Percentiles rank a stretch among this genome's conserved stretches.
Evolutionary conservation across 2,888 invertebrate genomes (phyloP).

Genomic region (Oxycera nigricornis): DNA sequence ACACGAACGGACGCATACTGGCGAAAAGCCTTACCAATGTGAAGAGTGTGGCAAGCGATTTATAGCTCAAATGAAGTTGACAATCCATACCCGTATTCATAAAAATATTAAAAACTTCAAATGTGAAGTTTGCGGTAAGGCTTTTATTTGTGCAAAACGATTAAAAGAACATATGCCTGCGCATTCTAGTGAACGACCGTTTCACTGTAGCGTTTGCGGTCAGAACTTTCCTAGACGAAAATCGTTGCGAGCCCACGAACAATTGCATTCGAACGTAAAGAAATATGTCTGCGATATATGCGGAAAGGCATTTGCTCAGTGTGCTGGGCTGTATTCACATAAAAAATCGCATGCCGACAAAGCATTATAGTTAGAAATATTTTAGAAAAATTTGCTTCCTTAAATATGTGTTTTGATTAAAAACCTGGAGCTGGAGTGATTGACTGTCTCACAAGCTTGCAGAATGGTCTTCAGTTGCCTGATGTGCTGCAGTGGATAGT

Average conservation of each 20-base stretch:
- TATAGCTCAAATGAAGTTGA: constrained; percentile 54
- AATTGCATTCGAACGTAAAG: constrained; percentile 54
- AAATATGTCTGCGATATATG: constrained; percentile 57
- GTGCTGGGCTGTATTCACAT: constrained; percentile 58
- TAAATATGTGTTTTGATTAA: too few relatives aligned
- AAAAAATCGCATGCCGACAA: constrained; percentile 54
- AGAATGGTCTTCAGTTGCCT: too few relatives aligned
- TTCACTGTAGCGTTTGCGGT: constrained; percentile 50
- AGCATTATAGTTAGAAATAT: too few relatives aligned
- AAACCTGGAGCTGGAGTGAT: too few relatives aligned
- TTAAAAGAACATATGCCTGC: constrained; percentile 55
- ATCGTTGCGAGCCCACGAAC: constrained; percentile 55
- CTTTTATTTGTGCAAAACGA: constrained; percentile 54
- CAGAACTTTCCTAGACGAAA: constrained; percentile 55
- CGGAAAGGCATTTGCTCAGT: constrained; percentile 56
- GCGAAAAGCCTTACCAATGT: constrained; percentile 55
- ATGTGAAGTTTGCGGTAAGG: constrained; percentile 53
- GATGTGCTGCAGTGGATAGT: too few relatives aligned
- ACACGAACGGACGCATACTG: constrained; percentile 53
- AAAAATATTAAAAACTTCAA: constrained; percentile 55
- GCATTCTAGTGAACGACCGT: constrained; percentile 54
- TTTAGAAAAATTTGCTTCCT: too few relatives aligned
- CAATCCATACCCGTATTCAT: constrained; percentile 54
- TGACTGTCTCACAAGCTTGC: too few relatives aligned
- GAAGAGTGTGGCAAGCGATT: constrained; percentile 56